A percentile compares a stretch with the other conserved stretches of the same genome.
phyloP scores from a whole-genome alignment of 2,113 vertebrate species.

The Daphoenositta chrysoptera region DNA sequence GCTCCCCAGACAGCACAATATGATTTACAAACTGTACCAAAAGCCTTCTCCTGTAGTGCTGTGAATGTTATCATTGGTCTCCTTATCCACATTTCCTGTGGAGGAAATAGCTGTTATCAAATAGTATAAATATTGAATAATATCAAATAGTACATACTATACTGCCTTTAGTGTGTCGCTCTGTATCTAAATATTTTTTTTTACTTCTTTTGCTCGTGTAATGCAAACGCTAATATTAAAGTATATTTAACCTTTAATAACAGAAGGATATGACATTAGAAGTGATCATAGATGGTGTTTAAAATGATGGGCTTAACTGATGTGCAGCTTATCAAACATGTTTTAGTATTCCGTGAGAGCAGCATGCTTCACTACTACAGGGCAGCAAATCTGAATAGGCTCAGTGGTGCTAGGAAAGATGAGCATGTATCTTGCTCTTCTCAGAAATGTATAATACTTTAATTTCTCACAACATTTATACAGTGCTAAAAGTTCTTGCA shows the following conservation, averaged over 20 bases:
- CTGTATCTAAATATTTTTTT: neutral
- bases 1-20: neutral
- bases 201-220: neutral
- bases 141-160: neutral
- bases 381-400: neutral
- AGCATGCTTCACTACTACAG: neutral
- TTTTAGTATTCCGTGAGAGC: neutral
- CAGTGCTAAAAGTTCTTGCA: neutral
- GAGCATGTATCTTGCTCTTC: neutral
- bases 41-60: neutral
- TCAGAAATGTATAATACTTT: neutral
- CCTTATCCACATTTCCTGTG: slow-evolving; percentile 36
- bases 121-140: slow-evolving; percentile 41
- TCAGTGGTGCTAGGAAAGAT: neutral
- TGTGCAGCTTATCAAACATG: neutral
- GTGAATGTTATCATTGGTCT: slow-evolving; percentile 18
- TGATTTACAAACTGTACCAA: slow-evolving; percentile 45
- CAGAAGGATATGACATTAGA: neutral
- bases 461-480: neutral
- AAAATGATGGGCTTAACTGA: neutral
- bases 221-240: neutral
- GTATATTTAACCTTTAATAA: neutral
- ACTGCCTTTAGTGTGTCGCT: neutral
- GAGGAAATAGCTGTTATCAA: slow-evolving; percentile 37
- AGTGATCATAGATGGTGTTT: neutral